Base-by-base conservation (phyloP, 1,140 invertebrate genomes). In the Microplitis demolitor region DNA sequence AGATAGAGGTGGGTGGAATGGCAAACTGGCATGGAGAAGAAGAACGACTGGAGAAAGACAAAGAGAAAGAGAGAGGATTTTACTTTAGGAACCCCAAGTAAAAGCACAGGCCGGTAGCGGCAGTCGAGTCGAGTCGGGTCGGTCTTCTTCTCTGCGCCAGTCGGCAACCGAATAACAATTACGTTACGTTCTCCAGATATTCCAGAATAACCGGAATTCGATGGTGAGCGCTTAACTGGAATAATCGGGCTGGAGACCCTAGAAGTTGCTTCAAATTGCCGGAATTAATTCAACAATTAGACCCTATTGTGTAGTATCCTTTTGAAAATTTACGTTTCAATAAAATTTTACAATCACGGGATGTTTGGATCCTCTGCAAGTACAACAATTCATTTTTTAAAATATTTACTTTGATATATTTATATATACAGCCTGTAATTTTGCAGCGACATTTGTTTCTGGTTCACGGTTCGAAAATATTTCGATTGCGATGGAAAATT, bases 211-310 rank as follows among this genome's bases (percentile, higher is more conserved):
- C 56, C 56, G 56, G 56, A 58, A 58, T 58, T 45, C 39, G 39
- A 58, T 58, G 56, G 56, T 58, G 56, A 58, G 56, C 56, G 24
- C 56, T 58, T 58, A 58, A 58, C 56, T 58, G 56, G 56, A 58
- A 58, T 58, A 58, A 58, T 58, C 56, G 56, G 56, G 56, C 51
- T 58, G 24, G 14, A 58, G 56, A 24, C 56, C 8, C 56, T 58
- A 58, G 56, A 58, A 58, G 66, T 66, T 66, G 4, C 64, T 11
- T 53, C 8, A 24, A 58, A 58, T 58, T 58, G 56, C 14, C 56
- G 56, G 56, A 58, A 58, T 58, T 58, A 58, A 58, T 58, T 58
- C 24, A 24, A 58, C 56, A 58, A 58, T 58, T 58, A 58, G 56
- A 58, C 16, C 16, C 8, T 58, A 58, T 58, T 58, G 31, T 58